Base-by-base conservation (phyloP, 2,888 invertebrate species). In the Drosophila kokeensis region DNA sequence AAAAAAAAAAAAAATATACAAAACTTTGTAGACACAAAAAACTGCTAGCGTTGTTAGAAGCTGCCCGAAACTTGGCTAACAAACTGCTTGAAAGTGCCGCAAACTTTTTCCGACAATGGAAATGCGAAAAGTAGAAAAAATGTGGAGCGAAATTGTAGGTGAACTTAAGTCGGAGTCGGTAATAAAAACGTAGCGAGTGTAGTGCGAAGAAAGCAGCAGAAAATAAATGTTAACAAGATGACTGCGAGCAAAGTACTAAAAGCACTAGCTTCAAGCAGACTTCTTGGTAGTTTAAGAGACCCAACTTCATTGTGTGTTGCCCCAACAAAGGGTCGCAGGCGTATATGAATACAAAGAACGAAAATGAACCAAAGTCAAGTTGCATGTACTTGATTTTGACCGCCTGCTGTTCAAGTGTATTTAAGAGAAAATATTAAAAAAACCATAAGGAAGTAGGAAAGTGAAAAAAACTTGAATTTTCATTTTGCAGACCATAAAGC, bases 171-270 rank as follows among this genome's bases (percentile, higher is more conserved):
- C 75, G 69, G 70, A 76, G 65, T 72, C 83, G 54, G 67, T 66
- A 82, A 68, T 71, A 76, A 80, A 73, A 82, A 69, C 65, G 73
- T 74, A 63, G 74, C 40, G 30, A 24, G 61, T 36, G 36, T 66
- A 59, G 76, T 63, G 65, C 54, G 32, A 75, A 68, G 73, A 61
- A 68, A 79, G 71, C 53, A 67, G 42, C 57, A 66, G 81, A 74
- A 82, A 89, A 85, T 82, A 90, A 90, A 89, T 87, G 90, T 87
- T 87, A 87, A 87, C 89, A 87, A 87, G 87, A 75, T 76, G 67
- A 83, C 81, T 65, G 55, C n/a, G 52, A 69, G 72, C 42, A 54
- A 75, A 69, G 49, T 52, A 54, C 40, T 42, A 30, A 40, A 52
- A 65, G 57, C 62, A 27, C 30, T 50, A 30, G 58, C 52, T n/a